Base-by-base conservation (phyloP, 1,140 invertebrate genomes). In the Trachymyrmex cornetzi region DNA sequence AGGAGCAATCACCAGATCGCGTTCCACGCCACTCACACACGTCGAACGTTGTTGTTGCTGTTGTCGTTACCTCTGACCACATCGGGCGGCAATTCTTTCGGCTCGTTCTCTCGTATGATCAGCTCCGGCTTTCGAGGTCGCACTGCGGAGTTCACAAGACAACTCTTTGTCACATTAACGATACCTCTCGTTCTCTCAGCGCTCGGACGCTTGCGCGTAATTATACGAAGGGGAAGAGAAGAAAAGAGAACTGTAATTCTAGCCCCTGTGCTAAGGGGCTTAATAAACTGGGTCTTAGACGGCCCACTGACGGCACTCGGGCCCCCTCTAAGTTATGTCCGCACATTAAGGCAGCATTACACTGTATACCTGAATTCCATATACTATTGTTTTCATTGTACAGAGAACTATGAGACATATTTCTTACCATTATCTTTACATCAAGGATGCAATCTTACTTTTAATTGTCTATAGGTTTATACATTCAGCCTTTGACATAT, bases 61-160 rank as follows among this genome's bases (percentile, higher is more conserved):
- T 48, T 87, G 85, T 91, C 87, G 92, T 94, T 97, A 98, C 98
- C 98, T 97, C 98, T 97, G 87, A 98, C 97, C 93, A 99, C 98
- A 95, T 98, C 98, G 89, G 98, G 98, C 80, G 98, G 98, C 91
- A 99, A 96, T 94, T 98, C 98, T 88, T 97, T 95, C 12, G 98
- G 98, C 94, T 98, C 97, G 96, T 98, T 99, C 96, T 99, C 98
- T 91, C 98, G 97, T 92, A 99, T 98, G 91, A 99, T 99, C 95
- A 98, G 96, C 95, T 98, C 98, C 87, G 98, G 97, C 94, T 98
- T 98, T 93, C 97, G 96, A 64, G 97, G 96, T 92, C 95, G 96
- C 77, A 96, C 96, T 96, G 94, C 55, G 95, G 94, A 95, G 91
- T 93, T 89, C 87, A 90, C 80, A 92, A 91, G 89, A 91, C 87